phyloP scores from a whole-genome alignment of 2,113 vertebrate species.

The Calypte anna region DNA sequence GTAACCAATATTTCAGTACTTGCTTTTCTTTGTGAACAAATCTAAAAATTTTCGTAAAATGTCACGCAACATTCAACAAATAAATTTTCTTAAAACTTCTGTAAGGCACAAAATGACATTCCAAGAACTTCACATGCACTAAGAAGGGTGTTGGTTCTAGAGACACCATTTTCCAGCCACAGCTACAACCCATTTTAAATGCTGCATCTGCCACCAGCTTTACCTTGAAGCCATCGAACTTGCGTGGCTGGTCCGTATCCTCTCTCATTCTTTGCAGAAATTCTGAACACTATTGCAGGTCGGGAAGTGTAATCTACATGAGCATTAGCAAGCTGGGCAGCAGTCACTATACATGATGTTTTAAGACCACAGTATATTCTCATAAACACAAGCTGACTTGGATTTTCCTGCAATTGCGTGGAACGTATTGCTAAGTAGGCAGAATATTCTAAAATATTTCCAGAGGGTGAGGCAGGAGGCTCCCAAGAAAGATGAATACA shows the following conservation, averaged over 20 bases:
- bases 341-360: conserved; percentile 87
- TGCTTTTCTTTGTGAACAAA: neutral
- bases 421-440: conserved; percentile 96
- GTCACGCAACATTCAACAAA: neutral
- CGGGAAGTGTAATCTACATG: conserved; percentile 91
- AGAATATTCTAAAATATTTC: conserved; percentile 95
- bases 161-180: neutral
- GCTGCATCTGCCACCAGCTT: neutral
- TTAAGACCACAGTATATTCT: conserved; percentile 94
- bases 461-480: conserved; percentile 90
- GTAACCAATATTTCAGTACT: neutral
- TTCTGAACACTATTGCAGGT: conserved; percentile 94
- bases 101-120: neutral
- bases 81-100: neutral
- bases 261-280: conserved; percentile 96
- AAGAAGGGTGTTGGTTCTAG: neutral
- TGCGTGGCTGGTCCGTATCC: conserved; percentile 97
- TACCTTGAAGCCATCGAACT: conserved; percentile 98
- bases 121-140: neutral
- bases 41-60: neutral
- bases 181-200: neutral
- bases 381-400: conserved; percentile 91
- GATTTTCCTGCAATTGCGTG: conserved; percentile 79
- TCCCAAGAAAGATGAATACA: conserved; percentile 97
- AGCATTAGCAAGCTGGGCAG: conserved; percentile 89